Base-by-base conservation (phyloP, 2,888 invertebrate species). In the Pachydiplax longipennis region DNA sequence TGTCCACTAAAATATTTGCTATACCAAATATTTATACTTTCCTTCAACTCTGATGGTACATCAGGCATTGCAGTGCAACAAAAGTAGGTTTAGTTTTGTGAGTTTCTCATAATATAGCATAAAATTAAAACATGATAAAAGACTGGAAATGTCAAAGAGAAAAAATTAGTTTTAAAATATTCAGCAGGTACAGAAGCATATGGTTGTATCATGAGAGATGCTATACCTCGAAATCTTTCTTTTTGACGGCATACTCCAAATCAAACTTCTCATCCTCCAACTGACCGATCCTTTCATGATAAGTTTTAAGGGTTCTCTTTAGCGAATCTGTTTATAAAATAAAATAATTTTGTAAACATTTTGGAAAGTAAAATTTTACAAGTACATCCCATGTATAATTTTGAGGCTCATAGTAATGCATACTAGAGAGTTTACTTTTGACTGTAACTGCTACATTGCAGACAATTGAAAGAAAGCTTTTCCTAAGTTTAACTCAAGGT, bases 231-330 rank as follows among this genome's bases (percentile, higher is more conserved):
- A 97, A 97, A 95, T 99, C 99, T 97, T 99, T 99, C 96, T 97
- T 97, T 95, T 98, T 98, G 95, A 99, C 99, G 95, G 98, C 96
- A 96, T 97, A 97, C 96, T 99, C 99, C 96, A 99, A 96, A 96
- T 99, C 99, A 96, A 97, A 99, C 96, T 99, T 99, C 95, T 97
- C 96, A 94, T 97, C 97, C 96, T 99, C 99, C 96, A 99, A 96
- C 93, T 95, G 95, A 94, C 94, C 95, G 96, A 99, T 97, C 96
- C 98, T 97, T 94, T 96, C 96, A 95, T 99, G 96, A 96, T 98
- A 97, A 94, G 97, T 96, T 95, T 96, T 97, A 95, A 96, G 95
- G 95, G 96, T 95, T 94, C 95, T 95, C 95, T 95, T 96, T 95
- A 97, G 93, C 94, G 95, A 95, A 94, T 97, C 98, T 98, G 96